phyloP scores from a whole-genome alignment of 2,113 vertebrate genomes.

The Brienomyrus longianalis region DNA sequence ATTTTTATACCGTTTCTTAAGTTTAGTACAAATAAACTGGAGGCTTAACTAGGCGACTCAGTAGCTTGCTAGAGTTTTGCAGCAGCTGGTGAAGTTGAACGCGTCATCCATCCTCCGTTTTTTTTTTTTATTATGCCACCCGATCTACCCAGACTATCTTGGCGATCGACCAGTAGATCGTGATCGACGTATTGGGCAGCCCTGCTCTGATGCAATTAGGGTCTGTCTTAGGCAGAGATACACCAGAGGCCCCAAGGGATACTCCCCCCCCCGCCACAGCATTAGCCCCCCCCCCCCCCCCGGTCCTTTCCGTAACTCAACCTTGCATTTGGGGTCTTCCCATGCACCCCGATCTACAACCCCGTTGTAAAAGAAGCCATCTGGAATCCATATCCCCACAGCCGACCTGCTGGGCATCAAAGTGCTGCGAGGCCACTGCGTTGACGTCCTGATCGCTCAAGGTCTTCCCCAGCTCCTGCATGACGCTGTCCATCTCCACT shows the following conservation, averaged over 20 bases:
- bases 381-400: not conserved
- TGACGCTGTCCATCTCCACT: constrained; percentile 89
- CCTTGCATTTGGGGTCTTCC: not conserved
- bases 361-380: not conserved
- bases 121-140: no score
- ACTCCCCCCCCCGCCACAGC: not conserved
- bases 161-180: no score
- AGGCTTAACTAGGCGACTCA: no score
- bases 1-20: no score
- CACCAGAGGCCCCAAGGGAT: not conserved
- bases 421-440: constrained; percentile 86
- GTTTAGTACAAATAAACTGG: no score
- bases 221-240: not conserved
- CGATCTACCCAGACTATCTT: no score
- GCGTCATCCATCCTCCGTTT: no score
- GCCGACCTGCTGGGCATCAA: constrained; percentile 86
- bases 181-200: no score
- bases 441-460: constrained; percentile 93
- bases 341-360: not conserved
- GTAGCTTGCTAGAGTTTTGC: no score
- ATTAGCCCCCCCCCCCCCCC: not conserved
- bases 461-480: constrained; percentile 90
- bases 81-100: no score
- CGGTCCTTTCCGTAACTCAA: not conserved
- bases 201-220: not conserved